Base-by-base conservation (phyloP, 1,140 invertebrate genomes). In the Procambarus clarkii region DNA sequence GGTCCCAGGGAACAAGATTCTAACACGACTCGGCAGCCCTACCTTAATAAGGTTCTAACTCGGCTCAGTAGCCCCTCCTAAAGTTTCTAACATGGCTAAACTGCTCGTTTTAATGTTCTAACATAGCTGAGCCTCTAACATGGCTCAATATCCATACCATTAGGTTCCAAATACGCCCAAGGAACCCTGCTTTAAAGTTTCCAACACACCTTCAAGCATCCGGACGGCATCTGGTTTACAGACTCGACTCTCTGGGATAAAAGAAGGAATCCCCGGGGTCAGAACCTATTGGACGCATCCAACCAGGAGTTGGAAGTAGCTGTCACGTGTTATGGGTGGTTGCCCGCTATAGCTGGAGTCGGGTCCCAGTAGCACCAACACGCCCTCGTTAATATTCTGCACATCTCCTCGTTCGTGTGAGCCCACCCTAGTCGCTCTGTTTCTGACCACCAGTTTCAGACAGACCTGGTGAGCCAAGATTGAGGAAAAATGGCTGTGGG, bases 371-470 rank as follows among this genome's bases (percentile, higher is more conserved):
- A 74, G n/a, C n/a, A 3, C 13, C 64, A 69, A 11, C 13, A 11
- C 18, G 8, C 18, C 81, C 45, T 83, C 81, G n/a, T 83, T 83
- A 24, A 44, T 69, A 64, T 83, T 83, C 58, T 13, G 21, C 81
- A 44, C 60, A 64, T 13, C 81, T 44, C 80, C 18, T 45, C 45
- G 81, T 54, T 64, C 44, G 58, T 83, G 81, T 83, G 18, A 83
- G 81, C 54, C 81, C 58, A 83, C 81, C 81, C 58, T 83, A 34
- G 24, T 46, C 21, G 81, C 60, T 45, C 21, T 34, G 81, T 83
- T 69, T 69, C 81, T 83, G 81, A 44, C 81, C 54, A 83, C 50
- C 58, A 69, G 69, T 74, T 74, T 74, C 69, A 74, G 60, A 11
- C 60, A 64, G 60, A 74, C 69, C 24, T 7, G 24, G 69, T 34